phyloP scores from a whole-genome alignment of 1,140 invertebrate species.

The Leptinotarsa texana region DNA sequence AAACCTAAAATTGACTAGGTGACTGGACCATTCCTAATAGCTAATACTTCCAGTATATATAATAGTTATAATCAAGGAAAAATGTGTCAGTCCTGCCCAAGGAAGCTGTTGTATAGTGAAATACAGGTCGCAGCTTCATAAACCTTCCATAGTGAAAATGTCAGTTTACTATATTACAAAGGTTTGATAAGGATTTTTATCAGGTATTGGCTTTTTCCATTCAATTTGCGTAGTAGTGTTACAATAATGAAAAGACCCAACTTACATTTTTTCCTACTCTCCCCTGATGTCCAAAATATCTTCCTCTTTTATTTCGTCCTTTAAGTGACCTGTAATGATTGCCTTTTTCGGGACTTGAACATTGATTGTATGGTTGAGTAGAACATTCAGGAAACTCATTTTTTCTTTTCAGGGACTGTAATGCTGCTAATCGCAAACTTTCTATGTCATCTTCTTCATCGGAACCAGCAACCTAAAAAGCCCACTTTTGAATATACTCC shows the following conservation, averaged over 20 bases:
- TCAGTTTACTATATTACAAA: too few species aligned
- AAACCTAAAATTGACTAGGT: too few species aligned
- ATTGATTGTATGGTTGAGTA: conserved; percentile 5
- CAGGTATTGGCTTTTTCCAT: too few species aligned
- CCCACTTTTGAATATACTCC: background rate
- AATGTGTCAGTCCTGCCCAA: too few species aligned
- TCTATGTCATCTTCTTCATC: conserved; percentile 55
- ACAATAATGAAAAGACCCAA: background rate
- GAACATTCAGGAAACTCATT: background rate
- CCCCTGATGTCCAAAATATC: conserved; percentile 33
- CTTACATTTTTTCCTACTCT: conserved; percentile 47
- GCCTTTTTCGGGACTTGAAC: background rate
- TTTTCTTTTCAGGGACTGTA: conserved; percentile 49
- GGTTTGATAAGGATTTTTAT: too few species aligned
- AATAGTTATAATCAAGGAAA: too few species aligned
- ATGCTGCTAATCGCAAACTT: conserved; percentile 50
- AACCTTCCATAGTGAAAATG: too few species aligned
- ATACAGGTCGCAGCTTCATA: too few species aligned
- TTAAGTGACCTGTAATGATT: background rate
- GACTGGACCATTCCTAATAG: too few species aligned
- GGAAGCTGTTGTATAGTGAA: too few species aligned
- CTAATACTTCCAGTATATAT: too few species aligned
- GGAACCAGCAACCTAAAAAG: conserved; percentile 36
- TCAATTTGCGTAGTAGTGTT: too few species aligned
- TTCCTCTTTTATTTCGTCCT: conserved; percentile 33